Percentiles rank a stretch among this genome's conserved stretches.
These are phyloP conservation scores for Antheraea assamensis DNA, from an alignment of 2,888 invertebrate species.

Conservation along the genomic window DNA sequence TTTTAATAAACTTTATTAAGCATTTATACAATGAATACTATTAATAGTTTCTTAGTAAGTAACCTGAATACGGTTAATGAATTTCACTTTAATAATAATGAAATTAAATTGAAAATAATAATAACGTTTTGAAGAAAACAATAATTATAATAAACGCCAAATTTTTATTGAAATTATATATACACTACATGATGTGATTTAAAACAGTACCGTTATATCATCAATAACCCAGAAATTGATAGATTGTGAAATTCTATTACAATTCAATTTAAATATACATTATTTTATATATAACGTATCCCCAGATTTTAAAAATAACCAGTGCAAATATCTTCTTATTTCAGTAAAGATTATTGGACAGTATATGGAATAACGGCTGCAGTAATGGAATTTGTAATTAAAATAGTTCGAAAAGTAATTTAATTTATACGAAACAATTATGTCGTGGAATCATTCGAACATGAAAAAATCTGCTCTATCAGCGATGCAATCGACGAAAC, in stretches of 20 bases:
- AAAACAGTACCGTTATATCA: background rate
- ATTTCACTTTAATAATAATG: background rate
- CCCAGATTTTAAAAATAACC: background rate
- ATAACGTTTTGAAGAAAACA: no score
- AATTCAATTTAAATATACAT: background rate
- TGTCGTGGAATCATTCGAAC: background rate
- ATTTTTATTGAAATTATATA: no score
- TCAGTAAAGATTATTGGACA: background rate
- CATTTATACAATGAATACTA: background rate
- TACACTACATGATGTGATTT: no score
- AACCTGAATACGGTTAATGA: background rate
- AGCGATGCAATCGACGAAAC: background rate
- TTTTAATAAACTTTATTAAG: background rate
- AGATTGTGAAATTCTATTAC: no score
- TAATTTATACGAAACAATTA: background rate
- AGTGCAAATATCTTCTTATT: background rate
- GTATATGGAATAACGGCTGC: background rate
- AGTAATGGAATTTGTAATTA: background rate
- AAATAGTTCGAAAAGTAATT: background rate
- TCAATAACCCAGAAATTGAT: background rate
- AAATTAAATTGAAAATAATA: background rate
- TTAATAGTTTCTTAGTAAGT: background rate
- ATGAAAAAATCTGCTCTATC: background rate
- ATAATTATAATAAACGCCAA: no score
- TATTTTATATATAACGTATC: background rate